These are phyloP conservation scores for Lemur catta DNA, from an alignment of 2,797 vertebrate genomes.

Conservation along the genomic window DNA sequence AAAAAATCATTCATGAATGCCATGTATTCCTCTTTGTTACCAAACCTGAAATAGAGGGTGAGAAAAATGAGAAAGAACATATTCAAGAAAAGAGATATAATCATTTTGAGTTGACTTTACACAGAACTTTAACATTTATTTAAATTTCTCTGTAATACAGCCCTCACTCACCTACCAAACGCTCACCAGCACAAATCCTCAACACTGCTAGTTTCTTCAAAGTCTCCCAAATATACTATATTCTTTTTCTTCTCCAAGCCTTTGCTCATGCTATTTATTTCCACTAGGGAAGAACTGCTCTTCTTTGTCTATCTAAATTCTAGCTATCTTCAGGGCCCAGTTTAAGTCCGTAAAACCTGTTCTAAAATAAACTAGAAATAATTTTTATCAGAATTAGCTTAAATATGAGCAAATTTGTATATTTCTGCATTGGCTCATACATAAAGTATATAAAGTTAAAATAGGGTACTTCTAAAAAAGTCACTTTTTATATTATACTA, in stretches of 20 bases:
- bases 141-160: slow-evolving; percentile 13
- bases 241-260: not conserved
- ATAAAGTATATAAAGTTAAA: not conserved
- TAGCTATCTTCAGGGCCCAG: not conserved
- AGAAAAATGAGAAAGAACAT: slow-evolving; percentile 48
- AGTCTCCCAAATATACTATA: not conserved
- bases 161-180: not conserved
- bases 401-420: slow-evolving; percentile 7
- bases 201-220: not conserved
- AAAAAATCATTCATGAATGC: slow-evolving; percentile 98
- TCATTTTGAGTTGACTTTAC: slow-evolving; percentile 44
- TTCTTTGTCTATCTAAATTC: not conserved
- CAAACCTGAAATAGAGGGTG: slow-evolving; percentile 88
- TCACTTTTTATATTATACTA: not conserved
- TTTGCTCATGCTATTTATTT: slow-evolving; percentile 24
- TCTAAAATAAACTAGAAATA: slow-evolving; percentile 35
- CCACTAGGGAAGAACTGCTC: not conserved
- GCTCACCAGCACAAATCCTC: not conserved
- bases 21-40: slow-evolving; percentile 99
- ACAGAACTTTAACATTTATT: not conserved
- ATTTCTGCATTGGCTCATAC: not conserved
- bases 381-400: slow-evolving; percentile 45
- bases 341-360: slow-evolving; percentile 32
- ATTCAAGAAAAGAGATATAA: slow-evolving; percentile 38
- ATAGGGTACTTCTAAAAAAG: not conserved